Evolutionary conservation across 2,113 vertebrate species (phyloP).

Genomic region (Pteruthius melanotis): DNA sequence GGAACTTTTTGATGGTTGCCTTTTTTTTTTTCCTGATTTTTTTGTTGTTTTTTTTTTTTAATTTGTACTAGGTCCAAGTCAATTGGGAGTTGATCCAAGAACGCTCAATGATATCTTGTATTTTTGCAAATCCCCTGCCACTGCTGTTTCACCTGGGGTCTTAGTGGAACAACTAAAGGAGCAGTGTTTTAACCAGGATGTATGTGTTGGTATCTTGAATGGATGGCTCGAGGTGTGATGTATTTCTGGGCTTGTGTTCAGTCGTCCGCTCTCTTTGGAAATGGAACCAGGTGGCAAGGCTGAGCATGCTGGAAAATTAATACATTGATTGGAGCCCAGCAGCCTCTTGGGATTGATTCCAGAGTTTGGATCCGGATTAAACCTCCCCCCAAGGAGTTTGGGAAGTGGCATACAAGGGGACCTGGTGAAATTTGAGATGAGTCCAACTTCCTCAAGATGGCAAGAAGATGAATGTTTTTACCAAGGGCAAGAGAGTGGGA

Average conservation of each 20-base stretch:
- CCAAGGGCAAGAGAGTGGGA: slow-evolving; percentile 53
- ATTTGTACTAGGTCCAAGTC: neutral
- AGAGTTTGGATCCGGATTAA: slow-evolving; percentile 54
- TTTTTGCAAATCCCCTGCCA: neutral
- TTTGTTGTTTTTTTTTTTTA: neutral
- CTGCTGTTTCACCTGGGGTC: neutral
- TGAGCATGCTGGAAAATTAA: slow-evolving; percentile 34
- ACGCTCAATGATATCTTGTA: neutral
- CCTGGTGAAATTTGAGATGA: slow-evolving; percentile 50
- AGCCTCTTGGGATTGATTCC: slow-evolving; percentile 26
- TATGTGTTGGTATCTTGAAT: neutral
- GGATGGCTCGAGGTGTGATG: neutral
- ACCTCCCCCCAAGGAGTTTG: slow-evolving; percentile 49
- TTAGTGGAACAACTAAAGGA: neutral
- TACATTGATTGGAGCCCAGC: slow-evolving; percentile 4
- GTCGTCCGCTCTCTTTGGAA: neutral
- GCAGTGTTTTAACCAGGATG: neutral
- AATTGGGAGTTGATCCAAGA: neutral
- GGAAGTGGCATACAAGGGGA: slow-evolving; percentile 33
- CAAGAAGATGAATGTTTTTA: slow-evolving; percentile 61
- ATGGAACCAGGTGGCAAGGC: slow-evolving; percentile 26
- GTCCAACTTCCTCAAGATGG: slow-evolving; percentile 57
- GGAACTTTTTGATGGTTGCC: neutral
- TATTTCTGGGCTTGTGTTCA: neutral
- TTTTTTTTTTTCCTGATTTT: no score